Base-by-base conservation (phyloP, 2,888 invertebrate genomes). In the Acleris holmiana region DNA sequence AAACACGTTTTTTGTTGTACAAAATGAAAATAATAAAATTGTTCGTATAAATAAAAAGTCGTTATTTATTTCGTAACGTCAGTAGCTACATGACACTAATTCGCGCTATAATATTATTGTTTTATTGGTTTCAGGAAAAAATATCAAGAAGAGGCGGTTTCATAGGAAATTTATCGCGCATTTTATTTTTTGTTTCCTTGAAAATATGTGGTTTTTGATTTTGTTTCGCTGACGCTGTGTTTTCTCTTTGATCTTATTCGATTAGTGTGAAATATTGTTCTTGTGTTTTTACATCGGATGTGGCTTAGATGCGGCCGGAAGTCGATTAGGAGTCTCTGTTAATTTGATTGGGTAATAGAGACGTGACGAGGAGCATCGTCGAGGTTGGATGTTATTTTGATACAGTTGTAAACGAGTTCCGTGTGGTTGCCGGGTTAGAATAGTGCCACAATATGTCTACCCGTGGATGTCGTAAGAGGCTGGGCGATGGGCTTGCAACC, bases 91-190 rank as follows among this genome's bases (percentile, higher is more conserved):
- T 77, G 82, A 81, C 80, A 77, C 77, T 81, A 79, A 71, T 69
- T 60, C 77, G 73, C 76, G 84, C 80, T 83, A 86, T 87, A 88
- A 87, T 88, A 84, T 91, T 79, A 91, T 89, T 89, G 89, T 90
- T 91, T 89, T 91, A 91, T 91, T 83, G 80, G 83, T 83, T 77
- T 76, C 74, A 62, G 70, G 73, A 79, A 77, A 23, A 77, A 86
- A 85, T 85, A 88, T 82, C 84, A 84, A 80, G 84, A 84, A 85
- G 82, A 85, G 81, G 82, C 84, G 83, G 78, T 75, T 74, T 70
- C 70, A 71, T 68, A 68, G 68, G 78, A 78, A 80, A 91, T 87
- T 91, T 90, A 91, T 89, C 81, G 78, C 79, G 57, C 76, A 73
- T 83, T 84, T 85, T 84, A 89, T 84, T 84, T 84, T 87, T 84